Percentiles rank a stretch among this genome's conserved stretches.
Conservation (phyloP, 2,797 vertebrate species). For the Mustela erminea region DNA sequence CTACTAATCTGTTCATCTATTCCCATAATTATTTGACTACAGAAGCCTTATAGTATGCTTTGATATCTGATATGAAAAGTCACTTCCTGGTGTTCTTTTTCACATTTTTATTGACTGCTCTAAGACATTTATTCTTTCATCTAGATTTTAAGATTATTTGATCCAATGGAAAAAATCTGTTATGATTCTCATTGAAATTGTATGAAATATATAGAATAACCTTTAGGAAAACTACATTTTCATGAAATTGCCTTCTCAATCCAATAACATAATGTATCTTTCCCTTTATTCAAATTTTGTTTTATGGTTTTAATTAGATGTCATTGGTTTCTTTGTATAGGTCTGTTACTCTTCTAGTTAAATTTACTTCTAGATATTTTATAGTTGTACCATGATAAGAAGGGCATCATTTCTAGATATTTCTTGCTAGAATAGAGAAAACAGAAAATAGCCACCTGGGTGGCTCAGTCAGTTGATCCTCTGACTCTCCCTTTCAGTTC, state of each 20-base stretch:
- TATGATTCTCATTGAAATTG: background rate
- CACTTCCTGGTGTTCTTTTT: background rate
- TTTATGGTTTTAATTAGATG: background rate
- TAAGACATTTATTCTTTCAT: background rate
- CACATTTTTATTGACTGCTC: background rate
- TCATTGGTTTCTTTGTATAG: background rate
- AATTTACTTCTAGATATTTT: conserved; percentile 12
- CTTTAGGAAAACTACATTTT: background rate
- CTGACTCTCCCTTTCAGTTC: background rate
- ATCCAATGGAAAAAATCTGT: background rate
- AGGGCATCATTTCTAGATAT: background rate
- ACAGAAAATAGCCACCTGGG: background rate
- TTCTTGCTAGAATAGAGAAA: conserved; percentile 23
- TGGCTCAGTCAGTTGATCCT: background rate
- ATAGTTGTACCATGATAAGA: background rate
- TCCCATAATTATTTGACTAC: background rate
- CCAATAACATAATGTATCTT: background rate
- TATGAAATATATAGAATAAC: background rate
- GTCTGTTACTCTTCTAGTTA: background rate
- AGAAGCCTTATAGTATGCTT: background rate
- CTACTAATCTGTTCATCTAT: background rate
- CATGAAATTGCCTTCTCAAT: background rate
- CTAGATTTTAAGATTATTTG: background rate
- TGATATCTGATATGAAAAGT: background rate
- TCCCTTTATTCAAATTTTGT: conserved; percentile 14